Conservation (phyloP, 2,797 vertebrate species). For the Macrochelys suwanniensis region DNA sequence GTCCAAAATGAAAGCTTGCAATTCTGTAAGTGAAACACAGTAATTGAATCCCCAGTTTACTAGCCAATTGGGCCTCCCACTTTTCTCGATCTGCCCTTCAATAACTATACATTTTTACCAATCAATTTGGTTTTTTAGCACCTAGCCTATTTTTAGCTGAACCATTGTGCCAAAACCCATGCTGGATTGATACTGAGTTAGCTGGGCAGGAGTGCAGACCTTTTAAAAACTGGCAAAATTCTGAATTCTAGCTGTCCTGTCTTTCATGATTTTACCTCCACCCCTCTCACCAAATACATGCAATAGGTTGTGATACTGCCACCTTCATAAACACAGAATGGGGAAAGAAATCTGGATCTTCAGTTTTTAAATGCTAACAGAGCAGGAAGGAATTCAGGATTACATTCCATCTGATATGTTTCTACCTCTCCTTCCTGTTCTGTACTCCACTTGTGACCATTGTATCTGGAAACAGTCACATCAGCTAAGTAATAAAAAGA, state of each 20-base stretch:
- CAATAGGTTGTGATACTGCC: background rate
- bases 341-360: background rate
- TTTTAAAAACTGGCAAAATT: accelerated
- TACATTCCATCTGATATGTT: background rate
- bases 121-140: background rate
- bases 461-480: background rate
- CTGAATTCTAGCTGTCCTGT: background rate
- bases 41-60: background rate
- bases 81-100: background rate
- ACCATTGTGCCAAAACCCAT: background rate
- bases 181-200: background rate
- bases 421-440: background rate
- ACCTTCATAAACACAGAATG: background rate
- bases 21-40: background rate
- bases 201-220: background rate
- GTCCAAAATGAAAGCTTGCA: background rate
- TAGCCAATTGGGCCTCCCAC: background rate
- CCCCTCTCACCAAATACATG: background rate
- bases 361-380: background rate
- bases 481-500: background rate
- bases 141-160: background rate
- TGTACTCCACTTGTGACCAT: background rate
- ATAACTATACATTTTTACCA: background rate
- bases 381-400: background rate
- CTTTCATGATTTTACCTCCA: background rate